phyloP scores from a whole-genome alignment of 2,888 invertebrate genomes.

The Parthenolecanium corni region DNA sequence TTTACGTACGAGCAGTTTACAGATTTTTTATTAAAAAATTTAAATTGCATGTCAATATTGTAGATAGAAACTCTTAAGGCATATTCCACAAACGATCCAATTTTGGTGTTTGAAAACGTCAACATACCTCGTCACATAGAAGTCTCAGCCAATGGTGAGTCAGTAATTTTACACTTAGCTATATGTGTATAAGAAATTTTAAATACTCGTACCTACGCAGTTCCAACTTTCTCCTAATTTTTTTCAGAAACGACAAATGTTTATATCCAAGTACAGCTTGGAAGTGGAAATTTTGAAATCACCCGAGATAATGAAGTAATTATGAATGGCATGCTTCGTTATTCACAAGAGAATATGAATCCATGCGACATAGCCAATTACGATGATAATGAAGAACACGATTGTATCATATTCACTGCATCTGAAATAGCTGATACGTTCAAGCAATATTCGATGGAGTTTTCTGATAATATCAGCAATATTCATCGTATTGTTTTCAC shows the following conservation, averaged over 20 bases:
- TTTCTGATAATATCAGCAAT: background rate
- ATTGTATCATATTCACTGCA: constrained; percentile 4
- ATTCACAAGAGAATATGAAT: constrained; percentile 11
- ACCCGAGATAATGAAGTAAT: background rate
- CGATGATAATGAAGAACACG: background rate
- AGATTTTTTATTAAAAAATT: background rate
- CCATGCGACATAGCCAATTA: background rate
- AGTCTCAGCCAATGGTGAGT: constrained; percentile 11
- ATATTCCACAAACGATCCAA: constrained; percentile 4
- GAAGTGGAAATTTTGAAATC: constrained; percentile 24
- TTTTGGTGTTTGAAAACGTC: constrained; percentile 15
- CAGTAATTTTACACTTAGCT: background rate
- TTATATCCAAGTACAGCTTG: constrained; percentile 11
- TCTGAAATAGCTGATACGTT: constrained; percentile 10
- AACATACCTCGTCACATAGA: constrained; percentile 3
- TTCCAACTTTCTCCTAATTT: no score
- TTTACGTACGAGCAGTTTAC: background rate
- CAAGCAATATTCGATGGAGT: constrained; percentile 14
- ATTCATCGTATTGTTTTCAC: constrained; percentile 7
- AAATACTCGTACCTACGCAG: no score
- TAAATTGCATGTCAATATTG: background rate
- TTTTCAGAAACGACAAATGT: background rate
- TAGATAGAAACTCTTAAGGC: constrained; percentile 17
- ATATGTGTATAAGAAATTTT: background rate
- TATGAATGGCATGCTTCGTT: constrained; percentile 11